These are phyloP conservation scores for Prolemur simus DNA, from an alignment of 2,113 vertebrate species.

Conservation along the genomic window DNA sequence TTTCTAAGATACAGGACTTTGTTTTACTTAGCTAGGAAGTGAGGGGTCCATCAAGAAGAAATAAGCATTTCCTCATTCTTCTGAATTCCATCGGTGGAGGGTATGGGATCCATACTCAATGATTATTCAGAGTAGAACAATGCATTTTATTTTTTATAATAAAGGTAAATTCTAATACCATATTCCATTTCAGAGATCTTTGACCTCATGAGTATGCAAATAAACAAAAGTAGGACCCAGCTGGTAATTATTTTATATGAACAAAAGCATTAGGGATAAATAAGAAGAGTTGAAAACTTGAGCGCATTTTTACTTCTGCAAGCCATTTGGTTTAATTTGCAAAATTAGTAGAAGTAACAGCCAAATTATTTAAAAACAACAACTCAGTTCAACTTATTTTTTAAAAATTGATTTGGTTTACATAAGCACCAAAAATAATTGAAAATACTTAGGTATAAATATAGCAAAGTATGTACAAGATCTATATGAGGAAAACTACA, in stretches of 20 bases:
- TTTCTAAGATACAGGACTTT: not conserved
- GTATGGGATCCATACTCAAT: not conserved
- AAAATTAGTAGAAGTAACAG: not conserved
- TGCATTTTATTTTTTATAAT: conserved; percentile 28
- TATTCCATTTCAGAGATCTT: not conserved
- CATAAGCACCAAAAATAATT: not conserved
- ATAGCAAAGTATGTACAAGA: not conserved
- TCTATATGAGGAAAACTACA: not conserved
- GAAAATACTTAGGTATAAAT: not conserved
- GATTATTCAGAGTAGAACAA: not conserved
- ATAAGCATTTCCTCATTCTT: not conserved
- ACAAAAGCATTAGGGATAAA: not conserved
- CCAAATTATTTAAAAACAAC: not conserved
- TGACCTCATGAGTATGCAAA: not conserved
- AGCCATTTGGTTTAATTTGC: not conserved
- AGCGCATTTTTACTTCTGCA: not conserved
- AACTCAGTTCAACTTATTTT: not conserved
- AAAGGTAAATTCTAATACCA: not conserved
- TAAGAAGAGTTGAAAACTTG: not conserved
- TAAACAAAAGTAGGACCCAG: not conserved
- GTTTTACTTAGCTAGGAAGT: not conserved
- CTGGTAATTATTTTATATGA: not conserved
- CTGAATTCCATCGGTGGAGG: not conserved
- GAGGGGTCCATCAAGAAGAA: not conserved
- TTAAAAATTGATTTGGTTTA: not conserved